Percentiles rank a stretch among this genome's conserved stretches.
These are phyloP conservation scores for Crotalus tigris DNA, from an alignment of 2,113 vertebrate species.

Conservation along the genomic window DNA sequence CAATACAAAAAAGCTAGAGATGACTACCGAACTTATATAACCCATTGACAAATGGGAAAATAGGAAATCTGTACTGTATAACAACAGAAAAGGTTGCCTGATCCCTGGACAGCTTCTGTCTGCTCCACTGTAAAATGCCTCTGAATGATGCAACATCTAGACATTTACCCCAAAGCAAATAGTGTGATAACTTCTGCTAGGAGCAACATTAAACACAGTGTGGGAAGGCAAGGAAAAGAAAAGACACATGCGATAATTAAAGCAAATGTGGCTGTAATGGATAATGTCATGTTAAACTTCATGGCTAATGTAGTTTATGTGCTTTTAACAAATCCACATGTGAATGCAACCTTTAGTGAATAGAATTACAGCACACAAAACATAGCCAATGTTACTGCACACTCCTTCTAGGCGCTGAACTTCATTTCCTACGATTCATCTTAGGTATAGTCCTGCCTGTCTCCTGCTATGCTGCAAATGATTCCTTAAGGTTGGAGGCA, in stretches of 20 bases:
- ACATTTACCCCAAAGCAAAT: neutral
- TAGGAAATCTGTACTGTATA: neutral
- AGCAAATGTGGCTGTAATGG: neutral
- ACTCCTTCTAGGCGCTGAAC: neutral
- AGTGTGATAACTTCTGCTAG: neutral
- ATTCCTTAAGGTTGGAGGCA: conserved; percentile 29
- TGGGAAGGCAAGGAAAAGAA: neutral
- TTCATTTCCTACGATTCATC: neutral
- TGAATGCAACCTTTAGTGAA: neutral
- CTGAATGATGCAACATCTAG: neutral
- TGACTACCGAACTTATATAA: neutral
- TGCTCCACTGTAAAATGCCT: neutral
- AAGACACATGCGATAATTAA: neutral
- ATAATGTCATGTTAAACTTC: neutral
- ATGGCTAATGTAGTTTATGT: neutral
- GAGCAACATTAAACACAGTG: neutral
- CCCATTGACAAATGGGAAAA: neutral
- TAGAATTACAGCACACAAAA: neutral
- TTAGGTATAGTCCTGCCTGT: rapidly evolving
- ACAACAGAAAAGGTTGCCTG: neutral
- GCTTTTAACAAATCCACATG: neutral
- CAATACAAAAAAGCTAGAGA: neutral
- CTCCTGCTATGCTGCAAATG: conserved; percentile 20
- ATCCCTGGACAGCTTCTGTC: neutral
- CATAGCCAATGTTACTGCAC: neutral